phyloP scores from a whole-genome alignment of 1,140 invertebrate genomes.

The Trichonephila clavata region DNA sequence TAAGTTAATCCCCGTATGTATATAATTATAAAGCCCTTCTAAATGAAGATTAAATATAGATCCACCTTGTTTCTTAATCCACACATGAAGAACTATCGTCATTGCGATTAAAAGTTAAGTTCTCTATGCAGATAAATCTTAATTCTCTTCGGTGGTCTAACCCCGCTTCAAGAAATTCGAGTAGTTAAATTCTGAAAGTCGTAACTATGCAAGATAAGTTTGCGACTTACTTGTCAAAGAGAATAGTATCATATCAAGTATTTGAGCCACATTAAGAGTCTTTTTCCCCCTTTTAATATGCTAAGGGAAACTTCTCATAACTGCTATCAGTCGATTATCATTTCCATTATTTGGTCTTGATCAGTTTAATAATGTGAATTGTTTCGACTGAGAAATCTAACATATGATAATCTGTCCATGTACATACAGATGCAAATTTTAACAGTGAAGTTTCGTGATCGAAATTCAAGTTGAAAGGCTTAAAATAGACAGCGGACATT shows the following conservation, averaged over 20 bases:
- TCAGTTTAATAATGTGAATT: no score
- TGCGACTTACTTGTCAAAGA: neutral
- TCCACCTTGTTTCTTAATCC: neutral
- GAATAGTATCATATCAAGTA: neutral
- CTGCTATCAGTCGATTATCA: no score
- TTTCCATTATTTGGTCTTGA: no score
- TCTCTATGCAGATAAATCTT: neutral
- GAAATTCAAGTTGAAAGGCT: no score
- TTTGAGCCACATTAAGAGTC: no score
- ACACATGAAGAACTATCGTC: neutral
- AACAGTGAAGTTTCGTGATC: no score
- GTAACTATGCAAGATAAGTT: neutral
- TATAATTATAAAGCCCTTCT: neutral
- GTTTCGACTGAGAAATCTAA: no score
- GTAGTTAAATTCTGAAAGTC: neutral
- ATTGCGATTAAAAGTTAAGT: neutral
- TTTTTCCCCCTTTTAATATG: no score
- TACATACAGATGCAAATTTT: no score
- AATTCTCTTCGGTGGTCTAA: neutral
- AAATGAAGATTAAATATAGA: neutral
- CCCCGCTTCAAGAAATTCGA: neutral
- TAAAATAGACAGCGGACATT: no score
- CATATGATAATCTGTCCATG: no score
- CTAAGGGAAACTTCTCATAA: no score
- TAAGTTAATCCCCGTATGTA: neutral